Evolutionary conservation across 1,140 invertebrate genomes (phyloP).

Genomic region (Hypothenemus hampei): DNA sequence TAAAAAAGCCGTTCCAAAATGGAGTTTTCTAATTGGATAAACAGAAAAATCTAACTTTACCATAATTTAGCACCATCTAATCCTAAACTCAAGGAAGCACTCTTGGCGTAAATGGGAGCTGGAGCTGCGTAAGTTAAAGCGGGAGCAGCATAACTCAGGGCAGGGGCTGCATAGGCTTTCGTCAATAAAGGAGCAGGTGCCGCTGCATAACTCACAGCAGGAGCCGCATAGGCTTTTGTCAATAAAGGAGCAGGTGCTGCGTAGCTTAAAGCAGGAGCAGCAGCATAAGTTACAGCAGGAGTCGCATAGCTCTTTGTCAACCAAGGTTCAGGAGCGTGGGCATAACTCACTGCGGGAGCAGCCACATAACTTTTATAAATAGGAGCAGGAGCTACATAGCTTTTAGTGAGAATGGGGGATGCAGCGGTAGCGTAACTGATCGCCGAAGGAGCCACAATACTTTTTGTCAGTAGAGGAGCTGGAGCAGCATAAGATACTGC

Average conservation of each 20-base stretch:
- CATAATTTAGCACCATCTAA: conserved; percentile 5
- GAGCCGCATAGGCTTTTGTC: background rate
- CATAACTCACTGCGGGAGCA: conserved; percentile 6
- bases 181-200: conserved; percentile 1
- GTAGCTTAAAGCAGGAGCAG: conserved; percentile 7
- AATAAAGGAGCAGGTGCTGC: background rate
- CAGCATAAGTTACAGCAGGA: no score
- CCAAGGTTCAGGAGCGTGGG: conserved; percentile 2
- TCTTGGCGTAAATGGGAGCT: background rate
- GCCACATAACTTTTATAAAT: conserved; percentile 8
- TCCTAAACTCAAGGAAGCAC: background rate
- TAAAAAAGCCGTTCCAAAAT: no score
- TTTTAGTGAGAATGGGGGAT: background rate
- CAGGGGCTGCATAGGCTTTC: conserved; percentile 12
- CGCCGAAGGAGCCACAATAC: background rate
- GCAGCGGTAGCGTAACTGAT: background rate
- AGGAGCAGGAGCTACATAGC: conserved; percentile 6
- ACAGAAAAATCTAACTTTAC: background rate
- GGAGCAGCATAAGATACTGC: background rate
- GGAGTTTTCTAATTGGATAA: no score
- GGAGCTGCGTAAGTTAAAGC: conserved; percentile 7
- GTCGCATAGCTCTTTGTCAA: background rate
- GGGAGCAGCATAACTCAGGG: conserved; percentile 11
- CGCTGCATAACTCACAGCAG: conserved; percentile 5
- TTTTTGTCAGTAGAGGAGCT: background rate